Conservation (phyloP, 2,888 invertebrate genomes). For the Eilema sororculum region DNA sequence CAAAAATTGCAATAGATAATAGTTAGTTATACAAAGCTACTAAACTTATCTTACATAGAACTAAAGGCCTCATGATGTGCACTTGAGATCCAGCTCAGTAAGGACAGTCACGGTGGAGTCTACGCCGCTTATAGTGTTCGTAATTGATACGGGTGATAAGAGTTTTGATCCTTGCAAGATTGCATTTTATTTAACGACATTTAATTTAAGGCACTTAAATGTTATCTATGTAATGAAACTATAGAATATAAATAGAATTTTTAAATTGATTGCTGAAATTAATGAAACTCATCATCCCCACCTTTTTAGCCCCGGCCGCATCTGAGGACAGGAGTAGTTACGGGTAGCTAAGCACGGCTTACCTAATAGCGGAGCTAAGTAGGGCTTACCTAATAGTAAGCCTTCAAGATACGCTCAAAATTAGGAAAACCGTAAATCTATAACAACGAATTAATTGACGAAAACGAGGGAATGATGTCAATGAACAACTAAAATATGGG, state of each 20-base stretch:
- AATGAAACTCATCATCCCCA: too few species aligned
- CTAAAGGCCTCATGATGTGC: conserved; percentile 65
- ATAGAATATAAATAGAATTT: too few species aligned
- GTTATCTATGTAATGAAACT: too few species aligned
- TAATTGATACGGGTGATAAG: conserved; percentile 57
- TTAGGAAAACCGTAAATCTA: background rate
- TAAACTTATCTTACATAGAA: conserved; percentile 61
- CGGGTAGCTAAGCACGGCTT: background rate
- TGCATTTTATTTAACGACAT: too few species aligned
- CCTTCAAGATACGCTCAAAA: background rate
- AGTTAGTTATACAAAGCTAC: background rate
- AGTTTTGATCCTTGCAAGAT: conserved; percentile 65
- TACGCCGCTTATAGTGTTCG: conserved; percentile 71
- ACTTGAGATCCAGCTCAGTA: conserved; percentile 43
- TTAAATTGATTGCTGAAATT: background rate
- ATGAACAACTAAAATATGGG: too few species aligned
- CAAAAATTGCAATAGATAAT: background rate
- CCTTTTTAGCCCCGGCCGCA: too few species aligned
- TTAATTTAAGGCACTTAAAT: too few species aligned
- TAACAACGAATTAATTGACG: too few species aligned
- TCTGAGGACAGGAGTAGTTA: too few species aligned
- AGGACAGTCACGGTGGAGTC: conserved; percentile 57
- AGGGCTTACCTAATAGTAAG: background rate
- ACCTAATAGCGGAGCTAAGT: background rate
- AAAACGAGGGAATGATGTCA: too few species aligned